Evolutionary conservation across 2,797 vertebrate genomes (phyloP).

Genomic region (Enteromius afrohamiltoni): DNA sequence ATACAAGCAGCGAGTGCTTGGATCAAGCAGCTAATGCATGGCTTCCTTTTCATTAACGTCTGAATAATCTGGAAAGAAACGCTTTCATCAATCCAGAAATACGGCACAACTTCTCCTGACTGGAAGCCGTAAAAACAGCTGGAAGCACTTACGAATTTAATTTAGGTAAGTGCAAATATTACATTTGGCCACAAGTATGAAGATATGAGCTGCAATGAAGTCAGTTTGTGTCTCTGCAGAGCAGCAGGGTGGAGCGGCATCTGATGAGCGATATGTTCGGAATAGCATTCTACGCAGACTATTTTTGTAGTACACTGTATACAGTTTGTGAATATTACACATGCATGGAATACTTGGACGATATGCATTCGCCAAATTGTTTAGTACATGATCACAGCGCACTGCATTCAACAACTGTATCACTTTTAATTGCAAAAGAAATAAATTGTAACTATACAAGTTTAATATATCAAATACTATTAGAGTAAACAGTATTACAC

Average conservation of each 20-base stretch:
- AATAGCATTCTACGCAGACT: not conserved
- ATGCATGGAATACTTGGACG: not conserved
- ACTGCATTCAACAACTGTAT: not conserved
- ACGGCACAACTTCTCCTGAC: slow-evolving; percentile 26
- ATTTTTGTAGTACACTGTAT: slow-evolving; percentile 11
- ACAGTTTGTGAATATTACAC: slow-evolving; percentile 7
- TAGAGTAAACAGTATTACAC: not conserved
- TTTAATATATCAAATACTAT: not conserved
- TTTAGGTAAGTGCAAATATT: slow-evolving; percentile 52
- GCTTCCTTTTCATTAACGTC: slow-evolving; percentile 24
- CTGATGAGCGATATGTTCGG: not conserved
- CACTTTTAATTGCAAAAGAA: not conserved
- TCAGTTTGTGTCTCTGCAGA: not conserved
- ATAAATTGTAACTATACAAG: not conserved
- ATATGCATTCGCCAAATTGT: not conserved
- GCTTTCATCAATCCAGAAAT: slow-evolving; percentile 40
- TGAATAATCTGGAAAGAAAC: slow-evolving; percentile 42
- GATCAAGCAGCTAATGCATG: slow-evolving; percentile 10
- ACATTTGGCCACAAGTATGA: slow-evolving; percentile 29
- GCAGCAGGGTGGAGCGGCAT: not conserved
- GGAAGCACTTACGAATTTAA: slow-evolving; percentile 42
- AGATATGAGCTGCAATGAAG: slow-evolving; percentile 26
- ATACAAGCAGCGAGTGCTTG: not conserved
- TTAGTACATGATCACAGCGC: not conserved
- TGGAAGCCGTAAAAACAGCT: slow-evolving; percentile 39